Conservation (phyloP, 1,140 invertebrate genomes). For the Delia radicum region DNA sequence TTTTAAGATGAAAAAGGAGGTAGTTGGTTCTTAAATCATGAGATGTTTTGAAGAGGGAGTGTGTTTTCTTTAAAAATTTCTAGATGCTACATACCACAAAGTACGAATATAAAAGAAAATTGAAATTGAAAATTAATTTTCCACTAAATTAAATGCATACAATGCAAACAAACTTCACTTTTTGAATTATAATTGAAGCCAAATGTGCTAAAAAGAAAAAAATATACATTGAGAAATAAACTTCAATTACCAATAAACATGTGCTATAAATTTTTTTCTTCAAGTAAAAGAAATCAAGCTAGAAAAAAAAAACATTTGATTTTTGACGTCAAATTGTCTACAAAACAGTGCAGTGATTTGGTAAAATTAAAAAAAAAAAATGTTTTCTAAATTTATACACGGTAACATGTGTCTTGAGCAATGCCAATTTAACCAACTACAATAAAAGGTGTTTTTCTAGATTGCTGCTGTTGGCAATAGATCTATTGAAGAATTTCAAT, state of each 20-base stretch:
- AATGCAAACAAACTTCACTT: not conserved
- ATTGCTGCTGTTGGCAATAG: too few species aligned
- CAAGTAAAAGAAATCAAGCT: not conserved
- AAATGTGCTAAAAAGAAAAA: not conserved
- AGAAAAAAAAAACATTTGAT: not conserved
- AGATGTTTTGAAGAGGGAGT: too few species aligned
- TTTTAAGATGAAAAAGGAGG: too few species aligned
- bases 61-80: too few species aligned
- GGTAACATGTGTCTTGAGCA: not conserved
- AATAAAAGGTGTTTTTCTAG: too few species aligned
- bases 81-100: too few species aligned
- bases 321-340: not conserved
- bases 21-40: too few species aligned
- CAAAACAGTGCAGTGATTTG: not conserved
- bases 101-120: too few species aligned
- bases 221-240: not conserved
- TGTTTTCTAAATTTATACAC: too few species aligned
- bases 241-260: not conserved
- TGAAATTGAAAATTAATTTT: not conserved
- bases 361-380: too few species aligned
- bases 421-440: not conserved
- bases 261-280: not conserved
- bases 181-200: not conserved
- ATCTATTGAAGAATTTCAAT: too few species aligned
- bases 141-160: not conserved